These are phyloP conservation scores for Halictus ligatus DNA, from an alignment of 2,888 invertebrate genomes.

Conservation along the genomic window DNA sequence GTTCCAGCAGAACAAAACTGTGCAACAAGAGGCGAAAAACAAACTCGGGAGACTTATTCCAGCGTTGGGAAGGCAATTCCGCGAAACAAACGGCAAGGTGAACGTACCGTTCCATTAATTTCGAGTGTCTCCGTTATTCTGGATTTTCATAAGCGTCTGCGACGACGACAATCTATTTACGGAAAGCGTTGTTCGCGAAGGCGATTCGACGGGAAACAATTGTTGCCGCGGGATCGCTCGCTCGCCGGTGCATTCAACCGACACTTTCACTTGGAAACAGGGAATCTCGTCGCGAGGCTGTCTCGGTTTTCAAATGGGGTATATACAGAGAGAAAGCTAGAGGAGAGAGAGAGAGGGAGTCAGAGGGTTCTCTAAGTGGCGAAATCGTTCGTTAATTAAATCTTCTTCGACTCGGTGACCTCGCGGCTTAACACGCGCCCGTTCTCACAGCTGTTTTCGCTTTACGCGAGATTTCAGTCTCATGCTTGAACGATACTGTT, in stretches of 20 bases:
- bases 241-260: not conserved
- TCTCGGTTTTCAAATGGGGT: constrained; percentile 25
- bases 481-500: constrained; percentile 31
- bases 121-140: not conserved
- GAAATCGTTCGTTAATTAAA: constrained; percentile 64
- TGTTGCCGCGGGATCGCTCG: not conserved
- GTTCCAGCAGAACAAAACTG: not conserved
- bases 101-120: constrained; percentile 1
- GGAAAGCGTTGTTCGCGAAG: not conserved
- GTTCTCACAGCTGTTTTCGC: constrained; percentile 30
- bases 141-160: not conserved
- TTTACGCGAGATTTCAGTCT: constrained; percentile 40
- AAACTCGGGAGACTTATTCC: not conserved
- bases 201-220: not conserved
- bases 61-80: not conserved
- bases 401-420: constrained; percentile 40
- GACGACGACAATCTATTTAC: not conserved
- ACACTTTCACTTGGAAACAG: constrained; percentile 31
- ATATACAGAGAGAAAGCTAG: constrained; percentile 7
- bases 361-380: constrained; percentile 38
- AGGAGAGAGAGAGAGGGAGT: not conserved
- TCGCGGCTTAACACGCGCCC: constrained; percentile 32
- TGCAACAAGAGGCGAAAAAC: not conserved
- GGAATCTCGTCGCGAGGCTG: not conserved
- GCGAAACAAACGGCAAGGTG: not conserved